phyloP scores from a whole-genome alignment of 2,888 invertebrate genomes.

The Endotricha flammealis region DNA sequence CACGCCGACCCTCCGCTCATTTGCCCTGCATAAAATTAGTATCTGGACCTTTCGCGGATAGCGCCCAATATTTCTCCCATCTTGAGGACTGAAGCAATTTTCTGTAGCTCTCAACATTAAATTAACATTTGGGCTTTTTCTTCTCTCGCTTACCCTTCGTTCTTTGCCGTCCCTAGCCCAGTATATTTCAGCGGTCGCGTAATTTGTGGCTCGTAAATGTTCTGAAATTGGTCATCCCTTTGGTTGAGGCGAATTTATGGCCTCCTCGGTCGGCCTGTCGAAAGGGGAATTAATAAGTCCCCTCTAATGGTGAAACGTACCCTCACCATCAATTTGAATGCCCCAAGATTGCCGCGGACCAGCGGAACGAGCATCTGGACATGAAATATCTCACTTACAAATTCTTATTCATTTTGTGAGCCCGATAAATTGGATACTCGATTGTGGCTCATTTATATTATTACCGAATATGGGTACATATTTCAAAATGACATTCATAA shows the following conservation, averaged over 20 bases:
- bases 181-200: conserved; percentile 77
- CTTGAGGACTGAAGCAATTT: conserved; percentile 67
- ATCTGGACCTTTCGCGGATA: conserved; percentile 58
- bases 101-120: conserved; percentile 71
- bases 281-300: conserved; percentile 78
- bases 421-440: conserved; percentile 54
- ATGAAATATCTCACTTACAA: conserved; percentile 65
- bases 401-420: conserved; percentile 59
- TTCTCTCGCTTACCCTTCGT: conserved; percentile 52
- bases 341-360: conserved; percentile 67
- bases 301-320: conserved; percentile 77
- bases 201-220: conserved; percentile 79
- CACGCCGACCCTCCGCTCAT: conserved; percentile 52
- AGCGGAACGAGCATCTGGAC: conserved; percentile 59
- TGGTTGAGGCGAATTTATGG: conserved; percentile 78
- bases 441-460: conserved; percentile 48
- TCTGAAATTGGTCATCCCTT: conserved; percentile 79
- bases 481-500: conserved; percentile 17
- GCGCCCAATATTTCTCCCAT: conserved; percentile 62
- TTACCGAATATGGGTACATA: conserved; percentile 17
- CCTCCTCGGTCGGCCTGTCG: conserved; percentile 76
- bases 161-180: conserved; percentile 57
- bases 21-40: conserved; percentile 73
- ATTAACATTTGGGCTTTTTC: conserved; percentile 76
- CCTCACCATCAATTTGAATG: conserved; percentile 77